Percentiles rank a stretch among this genome's conserved stretches.
These are phyloP conservation scores for Sitophilus oryzae DNA, from an alignment of 1,140 invertebrate genomes.

Conservation along the genomic window DNA sequence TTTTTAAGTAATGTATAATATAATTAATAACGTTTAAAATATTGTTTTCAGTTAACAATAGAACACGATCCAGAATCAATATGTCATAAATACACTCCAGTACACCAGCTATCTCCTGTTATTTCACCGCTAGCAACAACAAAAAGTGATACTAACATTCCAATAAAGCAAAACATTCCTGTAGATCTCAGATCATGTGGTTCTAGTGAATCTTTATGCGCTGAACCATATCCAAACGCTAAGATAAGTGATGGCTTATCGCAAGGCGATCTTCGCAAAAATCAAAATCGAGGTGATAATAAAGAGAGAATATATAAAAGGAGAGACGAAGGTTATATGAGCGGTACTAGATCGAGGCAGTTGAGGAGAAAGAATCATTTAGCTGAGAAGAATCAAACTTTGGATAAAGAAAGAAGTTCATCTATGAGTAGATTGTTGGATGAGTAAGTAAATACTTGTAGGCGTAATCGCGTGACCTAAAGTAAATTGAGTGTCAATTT, in stretches of 20 bases:
- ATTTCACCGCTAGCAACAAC: slow-evolving; percentile 38
- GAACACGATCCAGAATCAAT: slow-evolving; percentile 82
- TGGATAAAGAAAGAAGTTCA: slow-evolving; percentile 73
- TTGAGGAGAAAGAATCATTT: slow-evolving; percentile 43
- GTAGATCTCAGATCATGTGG: slow-evolving; percentile 25
- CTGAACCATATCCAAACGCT: slow-evolving; percentile 7
- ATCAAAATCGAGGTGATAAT: slow-evolving; percentile 40
- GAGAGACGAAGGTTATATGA: slow-evolving; percentile 54
- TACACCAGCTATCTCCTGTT: slow-evolving; percentile 39
- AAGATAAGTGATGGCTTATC: not conserved
- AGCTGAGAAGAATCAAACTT: slow-evolving; percentile 41
- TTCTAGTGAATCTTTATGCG: slow-evolving; percentile 30
- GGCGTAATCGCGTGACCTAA: too few species aligned
- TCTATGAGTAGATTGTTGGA: slow-evolving; percentile 81
- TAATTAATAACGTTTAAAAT: too few species aligned
- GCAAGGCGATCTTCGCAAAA: not conserved
- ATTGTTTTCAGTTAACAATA: slow-evolving; percentile 69
- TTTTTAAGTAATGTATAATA: too few species aligned
- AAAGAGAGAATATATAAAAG: slow-evolving; percentile 64
- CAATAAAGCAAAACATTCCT: slow-evolving; percentile 30
- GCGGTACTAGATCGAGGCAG: slow-evolving; percentile 45
- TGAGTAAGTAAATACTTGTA: too few species aligned
- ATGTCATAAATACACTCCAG: slow-evolving; percentile 39
- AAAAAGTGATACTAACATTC: slow-evolving; percentile 43
- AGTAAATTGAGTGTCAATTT: too few species aligned